Evolutionary conservation across 92 coral and sea anemone genomes (phyloP).

Genomic region (Nematostella vectensis): DNA sequence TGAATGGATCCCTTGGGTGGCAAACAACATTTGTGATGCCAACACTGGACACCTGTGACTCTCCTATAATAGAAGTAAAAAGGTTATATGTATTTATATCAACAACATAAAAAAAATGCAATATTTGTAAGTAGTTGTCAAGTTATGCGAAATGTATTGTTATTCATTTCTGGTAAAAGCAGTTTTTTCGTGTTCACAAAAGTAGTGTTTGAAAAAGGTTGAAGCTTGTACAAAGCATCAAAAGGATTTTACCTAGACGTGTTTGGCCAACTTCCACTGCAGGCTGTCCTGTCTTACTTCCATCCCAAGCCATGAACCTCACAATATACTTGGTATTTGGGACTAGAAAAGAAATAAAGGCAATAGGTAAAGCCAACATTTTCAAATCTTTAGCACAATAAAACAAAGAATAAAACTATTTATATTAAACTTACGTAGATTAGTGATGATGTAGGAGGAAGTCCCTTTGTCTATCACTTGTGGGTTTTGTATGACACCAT

Average conservation of each 20-base stretch:
- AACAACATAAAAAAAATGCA: too few relatives aligned
- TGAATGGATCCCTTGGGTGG: constrained; percentile 29
- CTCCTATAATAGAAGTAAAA: too few relatives aligned
- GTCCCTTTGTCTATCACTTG: constrained; percentile 18
- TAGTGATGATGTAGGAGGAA: constrained; percentile 12
- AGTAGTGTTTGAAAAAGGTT: too few relatives aligned
- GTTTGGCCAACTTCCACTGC: constrained; percentile 22
- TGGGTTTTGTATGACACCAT: constrained; percentile 19
- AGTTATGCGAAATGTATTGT: too few relatives aligned
- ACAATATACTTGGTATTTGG: constrained; percentile 37
- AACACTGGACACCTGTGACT: constrained; percentile 4
- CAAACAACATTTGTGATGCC: too few relatives aligned
- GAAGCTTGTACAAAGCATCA: too few relatives aligned
- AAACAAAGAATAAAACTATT: background rate
- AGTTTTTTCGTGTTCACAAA: too few relatives aligned
- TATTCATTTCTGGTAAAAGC: too few relatives aligned
- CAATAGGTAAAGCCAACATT: background rate
- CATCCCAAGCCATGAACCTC: constrained; percentile 63
- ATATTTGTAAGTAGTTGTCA: too few relatives aligned
- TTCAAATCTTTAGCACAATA: background rate
- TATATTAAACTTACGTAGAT: constrained; percentile 35
- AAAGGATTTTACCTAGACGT: constrained; percentile 12
- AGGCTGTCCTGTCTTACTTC: constrained; percentile 39
- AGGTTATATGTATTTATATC: too few relatives aligned
- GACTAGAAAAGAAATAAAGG: constrained; percentile 14